Conservation (phyloP, 2,113 vertebrate species). For the Anguilla rostrata region DNA sequence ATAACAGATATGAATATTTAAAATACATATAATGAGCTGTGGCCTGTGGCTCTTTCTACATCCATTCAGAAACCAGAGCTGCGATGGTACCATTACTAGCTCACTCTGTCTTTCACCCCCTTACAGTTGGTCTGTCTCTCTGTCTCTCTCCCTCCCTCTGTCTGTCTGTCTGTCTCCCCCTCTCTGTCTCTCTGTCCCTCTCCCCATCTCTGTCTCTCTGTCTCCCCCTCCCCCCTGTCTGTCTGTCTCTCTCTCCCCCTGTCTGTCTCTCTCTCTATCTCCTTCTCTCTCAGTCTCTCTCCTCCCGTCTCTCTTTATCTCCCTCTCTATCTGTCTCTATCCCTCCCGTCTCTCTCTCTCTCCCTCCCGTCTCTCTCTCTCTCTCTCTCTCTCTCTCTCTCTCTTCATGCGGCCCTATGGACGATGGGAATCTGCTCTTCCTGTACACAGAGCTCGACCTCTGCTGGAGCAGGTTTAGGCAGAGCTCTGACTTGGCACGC, state of each 20-base stretch:
- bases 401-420: background rate
- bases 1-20: background rate
- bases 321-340: no score
- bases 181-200: background rate
- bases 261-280: background rate
- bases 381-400: background rate
- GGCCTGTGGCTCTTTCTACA: background rate
- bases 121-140: background rate
- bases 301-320: no score
- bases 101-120: background rate
- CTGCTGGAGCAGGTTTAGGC: background rate
- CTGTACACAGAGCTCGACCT: background rate
- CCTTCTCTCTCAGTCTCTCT: background rate
- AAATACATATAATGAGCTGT: background rate
- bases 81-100: background rate
- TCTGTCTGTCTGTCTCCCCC: background rate
- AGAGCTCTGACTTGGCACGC: constrained; percentile 6
- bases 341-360: background rate
- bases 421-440: background rate
- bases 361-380: background rate
- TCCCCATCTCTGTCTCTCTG: no score
- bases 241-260: background rate
- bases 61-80: background rate
- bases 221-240: background rate
- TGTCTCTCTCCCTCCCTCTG: background rate